Conservation (phyloP, 2,113 vertebrate genomes). For the Spea multiplicata region DNA sequence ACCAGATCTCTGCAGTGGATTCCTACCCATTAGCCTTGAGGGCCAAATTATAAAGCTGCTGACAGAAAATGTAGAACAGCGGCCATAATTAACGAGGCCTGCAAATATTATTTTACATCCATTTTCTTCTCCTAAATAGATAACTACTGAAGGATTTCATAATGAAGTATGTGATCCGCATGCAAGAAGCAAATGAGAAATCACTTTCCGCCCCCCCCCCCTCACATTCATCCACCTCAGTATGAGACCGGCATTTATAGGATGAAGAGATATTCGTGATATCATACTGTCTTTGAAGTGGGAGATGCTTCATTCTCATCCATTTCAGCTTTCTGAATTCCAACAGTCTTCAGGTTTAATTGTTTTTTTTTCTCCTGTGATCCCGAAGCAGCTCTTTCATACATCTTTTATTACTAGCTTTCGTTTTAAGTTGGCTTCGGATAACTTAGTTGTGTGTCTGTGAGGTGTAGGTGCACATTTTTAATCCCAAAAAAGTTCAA, state of each 20-base stretch:
- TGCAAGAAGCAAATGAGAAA: conserved; percentile 25
- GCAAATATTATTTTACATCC: conserved; percentile 48
- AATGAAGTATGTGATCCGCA: conserved; percentile 46
- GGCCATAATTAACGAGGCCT: conserved; percentile 47
- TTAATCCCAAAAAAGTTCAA: too few relatives aligned
- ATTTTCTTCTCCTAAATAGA: conserved; percentile 49
- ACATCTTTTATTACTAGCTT: not conserved
- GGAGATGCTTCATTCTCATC: not conserved
- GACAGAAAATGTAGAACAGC: conserved; percentile 34
- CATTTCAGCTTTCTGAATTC: not conserved
- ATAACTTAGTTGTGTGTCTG: too few relatives aligned
- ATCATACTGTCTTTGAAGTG: conserved; percentile 12
- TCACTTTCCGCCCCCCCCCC: too few relatives aligned
- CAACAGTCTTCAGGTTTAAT: not conserved
- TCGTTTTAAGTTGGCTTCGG: too few relatives aligned
- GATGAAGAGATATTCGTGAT: not conserved
- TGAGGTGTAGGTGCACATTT: too few relatives aligned
- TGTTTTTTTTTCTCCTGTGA: not conserved
- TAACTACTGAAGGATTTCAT: conserved; percentile 49
- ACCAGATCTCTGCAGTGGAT: conserved; percentile 19
- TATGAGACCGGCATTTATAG: not conserved
- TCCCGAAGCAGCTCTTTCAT: not conserved
- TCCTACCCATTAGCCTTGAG: conserved; percentile 30
- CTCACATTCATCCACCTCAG: too few relatives aligned
- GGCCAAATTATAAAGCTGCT: conserved; percentile 38